Evolutionary conservation across 2,113 vertebrate species (phyloP).

Genomic region (Laticauda laticaudata): DNA sequence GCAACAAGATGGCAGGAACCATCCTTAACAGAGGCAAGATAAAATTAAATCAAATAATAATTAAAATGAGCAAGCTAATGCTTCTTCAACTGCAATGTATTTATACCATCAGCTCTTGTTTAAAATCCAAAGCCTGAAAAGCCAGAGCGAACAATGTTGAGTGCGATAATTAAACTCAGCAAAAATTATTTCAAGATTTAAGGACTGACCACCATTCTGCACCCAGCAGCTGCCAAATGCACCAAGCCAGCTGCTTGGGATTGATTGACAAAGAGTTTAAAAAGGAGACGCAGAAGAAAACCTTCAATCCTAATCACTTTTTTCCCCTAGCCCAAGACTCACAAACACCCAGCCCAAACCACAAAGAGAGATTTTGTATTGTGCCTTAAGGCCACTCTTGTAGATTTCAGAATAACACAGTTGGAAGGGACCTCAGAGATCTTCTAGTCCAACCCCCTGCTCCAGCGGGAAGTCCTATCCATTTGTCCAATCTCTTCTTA

Average conservation of each 20-base stretch:
- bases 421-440: background rate
- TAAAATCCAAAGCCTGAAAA: background rate
- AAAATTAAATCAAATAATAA: background rate
- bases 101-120: background rate
- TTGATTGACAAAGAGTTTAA: background rate
- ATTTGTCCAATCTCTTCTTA: background rate
- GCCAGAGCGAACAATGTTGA: background rate
- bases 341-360: background rate
- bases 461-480: background rate
- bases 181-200: background rate
- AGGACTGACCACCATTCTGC: background rate
- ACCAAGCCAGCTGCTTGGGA: background rate
- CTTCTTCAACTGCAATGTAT: background rate
- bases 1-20: background rate
- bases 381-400: too few relatives aligned
- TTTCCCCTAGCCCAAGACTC: background rate
- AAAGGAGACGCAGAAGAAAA: too few relatives aligned
- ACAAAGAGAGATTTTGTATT: background rate
- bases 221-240: background rate
- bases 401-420: background rate
- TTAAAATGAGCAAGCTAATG: background rate
- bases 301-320: background rate
- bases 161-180: background rate
- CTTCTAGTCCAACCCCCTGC: background rate
- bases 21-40: background rate